Conservation (phyloP, 2,888 invertebrate genomes). For the Craniophora ligustri region DNA sequence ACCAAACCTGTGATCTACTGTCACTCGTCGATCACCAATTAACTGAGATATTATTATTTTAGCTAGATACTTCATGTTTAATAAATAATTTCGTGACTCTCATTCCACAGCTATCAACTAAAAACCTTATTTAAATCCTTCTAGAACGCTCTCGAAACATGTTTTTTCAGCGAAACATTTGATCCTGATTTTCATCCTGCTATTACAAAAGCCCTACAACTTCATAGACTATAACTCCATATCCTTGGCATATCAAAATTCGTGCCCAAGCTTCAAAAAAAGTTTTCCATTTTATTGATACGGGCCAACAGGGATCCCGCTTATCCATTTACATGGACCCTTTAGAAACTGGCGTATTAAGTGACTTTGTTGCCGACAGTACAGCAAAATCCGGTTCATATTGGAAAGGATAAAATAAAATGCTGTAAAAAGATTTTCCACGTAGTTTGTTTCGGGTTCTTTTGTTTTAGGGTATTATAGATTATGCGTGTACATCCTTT, state of each 20-base stretch:
- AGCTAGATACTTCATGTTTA: too few species aligned
- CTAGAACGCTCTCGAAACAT: too few species aligned
- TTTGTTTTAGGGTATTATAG: slow-evolving; percentile 26
- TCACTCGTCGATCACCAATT: too few species aligned
- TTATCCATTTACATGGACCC: slow-evolving; percentile 49
- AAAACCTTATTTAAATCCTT: too few species aligned
- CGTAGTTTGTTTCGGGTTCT: slow-evolving; percentile 14
- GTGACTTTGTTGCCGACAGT: slow-evolving; percentile 39
- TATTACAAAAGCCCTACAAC: too few species aligned
- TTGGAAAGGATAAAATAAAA: slow-evolving; percentile 42
- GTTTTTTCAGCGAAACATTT: too few species aligned
- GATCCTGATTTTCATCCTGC: too few species aligned
- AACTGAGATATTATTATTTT: too few species aligned
- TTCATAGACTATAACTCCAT: background rate
- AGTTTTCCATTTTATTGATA: slow-evolving; percentile 52
- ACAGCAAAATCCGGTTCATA: slow-evolving; percentile 35
- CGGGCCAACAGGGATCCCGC: slow-evolving; percentile 37
- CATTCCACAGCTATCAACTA: too few species aligned
- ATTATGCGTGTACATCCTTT: slow-evolving; percentile 26
- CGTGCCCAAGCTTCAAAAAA: slow-evolving; percentile 37
- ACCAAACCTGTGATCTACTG: too few species aligned
- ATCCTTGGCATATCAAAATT: background rate
- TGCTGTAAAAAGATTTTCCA: slow-evolving; percentile 41
- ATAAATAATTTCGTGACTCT: too few species aligned
- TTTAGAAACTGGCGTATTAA: slow-evolving; percentile 43